A percentile compares a stretch with the other conserved stretches of the same genome.
Conservation (phyloP, 2,888 invertebrate genomes). For the Drosophila crucigera region DNA sequence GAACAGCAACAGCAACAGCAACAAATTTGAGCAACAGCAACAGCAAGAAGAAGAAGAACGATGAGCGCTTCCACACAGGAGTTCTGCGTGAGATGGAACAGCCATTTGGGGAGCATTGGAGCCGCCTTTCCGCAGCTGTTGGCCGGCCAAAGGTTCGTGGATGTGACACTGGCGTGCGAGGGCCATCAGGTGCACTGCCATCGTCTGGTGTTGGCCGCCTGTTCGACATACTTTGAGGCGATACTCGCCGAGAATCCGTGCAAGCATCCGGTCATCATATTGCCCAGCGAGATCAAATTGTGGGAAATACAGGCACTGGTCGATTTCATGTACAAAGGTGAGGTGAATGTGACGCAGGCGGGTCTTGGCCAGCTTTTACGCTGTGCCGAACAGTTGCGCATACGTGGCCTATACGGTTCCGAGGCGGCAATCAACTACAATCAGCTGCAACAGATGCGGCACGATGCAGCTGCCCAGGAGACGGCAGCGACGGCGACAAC, state of each 20-base stretch:
- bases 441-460: conserved; percentile 79
- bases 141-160: conserved; percentile 89
- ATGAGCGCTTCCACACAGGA: conserved; percentile 80
- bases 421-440: conserved; percentile 84
- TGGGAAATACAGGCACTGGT: conserved; percentile 94
- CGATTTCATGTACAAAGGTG: conserved; percentile 96
- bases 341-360: conserved; percentile 94
- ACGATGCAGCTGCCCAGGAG: conserved; percentile 35
- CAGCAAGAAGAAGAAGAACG: conserved; percentile 2
- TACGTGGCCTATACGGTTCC: conserved; percentile 88
- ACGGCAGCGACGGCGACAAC: conserved; percentile 21
- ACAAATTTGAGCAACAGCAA: neutral
- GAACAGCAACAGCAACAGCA: neutral
- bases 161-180: conserved; percentile 95
- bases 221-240: conserved; percentile 93
- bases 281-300: conserved; percentile 93
- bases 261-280: conserved; percentile 92
- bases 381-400: conserved; percentile 93
- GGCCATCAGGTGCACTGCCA: conserved; percentile 93
- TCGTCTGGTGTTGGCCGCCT: conserved; percentile 93
- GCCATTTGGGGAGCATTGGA: conserved; percentile 85
- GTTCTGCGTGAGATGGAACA: conserved; percentile 85
- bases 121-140: conserved; percentile 85
- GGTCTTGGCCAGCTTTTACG: conserved; percentile 92
- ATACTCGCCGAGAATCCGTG: conserved; percentile 93